Evolutionary conservation across 2,113 vertebrate genomes (phyloP).

Genomic region (Carassius auratus): DNA sequence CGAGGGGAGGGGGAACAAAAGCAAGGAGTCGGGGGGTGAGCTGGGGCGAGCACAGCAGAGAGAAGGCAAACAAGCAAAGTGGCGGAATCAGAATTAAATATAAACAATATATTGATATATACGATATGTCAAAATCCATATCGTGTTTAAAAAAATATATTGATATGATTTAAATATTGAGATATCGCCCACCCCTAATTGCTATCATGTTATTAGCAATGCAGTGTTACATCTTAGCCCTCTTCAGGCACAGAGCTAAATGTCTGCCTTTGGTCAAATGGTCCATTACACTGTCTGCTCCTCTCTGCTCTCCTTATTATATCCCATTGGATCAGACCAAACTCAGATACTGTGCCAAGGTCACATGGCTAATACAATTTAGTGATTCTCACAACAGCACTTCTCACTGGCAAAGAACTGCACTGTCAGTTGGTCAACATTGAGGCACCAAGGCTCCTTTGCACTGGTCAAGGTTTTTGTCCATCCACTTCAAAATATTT

Average conservation of each 20-base stretch:
- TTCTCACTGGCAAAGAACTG: slow-evolving; percentile 29
- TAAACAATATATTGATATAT: no score
- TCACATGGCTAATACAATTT: slow-evolving; percentile 56
- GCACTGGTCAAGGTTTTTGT: slow-evolving; percentile 29
- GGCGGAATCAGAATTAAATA: no score
- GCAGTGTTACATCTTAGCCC: not conserved
- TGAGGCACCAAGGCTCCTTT: slow-evolving; percentile 19
- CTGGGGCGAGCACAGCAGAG: no score
- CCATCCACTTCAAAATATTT: not conserved
- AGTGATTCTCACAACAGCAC: slow-evolving; percentile 32
- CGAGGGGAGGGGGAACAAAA: no score
- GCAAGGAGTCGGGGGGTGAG: no score
- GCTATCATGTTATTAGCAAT: not conserved
- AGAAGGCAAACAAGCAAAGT: no score
- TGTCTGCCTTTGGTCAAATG: slow-evolving; percentile 59
- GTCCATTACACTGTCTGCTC: slow-evolving; percentile 54
- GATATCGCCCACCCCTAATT: not conserved
- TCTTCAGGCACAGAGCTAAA: slow-evolving; percentile 45
- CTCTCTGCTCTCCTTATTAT: slow-evolving; percentile 50
- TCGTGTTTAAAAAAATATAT: no score
- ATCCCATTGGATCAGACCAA: slow-evolving; percentile 52
- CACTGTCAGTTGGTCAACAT: slow-evolving; percentile 27
- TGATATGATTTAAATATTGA: no score
- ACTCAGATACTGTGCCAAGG: slow-evolving; percentile 46
- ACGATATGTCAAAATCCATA: no score